These are phyloP conservation scores for Podarcis cretensis DNA, from an alignment of 2,113 vertebrate genomes.

Conservation along the genomic window DNA sequence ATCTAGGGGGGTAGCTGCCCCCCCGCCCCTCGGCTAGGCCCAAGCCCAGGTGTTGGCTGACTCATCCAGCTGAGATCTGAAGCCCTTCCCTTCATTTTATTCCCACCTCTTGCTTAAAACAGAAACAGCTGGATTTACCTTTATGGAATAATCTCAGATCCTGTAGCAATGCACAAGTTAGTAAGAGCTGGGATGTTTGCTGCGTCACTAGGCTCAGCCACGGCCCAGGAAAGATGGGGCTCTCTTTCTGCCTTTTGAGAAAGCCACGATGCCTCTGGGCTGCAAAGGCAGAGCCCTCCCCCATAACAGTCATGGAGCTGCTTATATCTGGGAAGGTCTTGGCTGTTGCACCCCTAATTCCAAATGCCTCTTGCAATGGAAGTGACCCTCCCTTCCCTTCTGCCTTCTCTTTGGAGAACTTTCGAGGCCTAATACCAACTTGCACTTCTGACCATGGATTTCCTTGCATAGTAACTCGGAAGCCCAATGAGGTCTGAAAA, in stretches of 20 bases:
- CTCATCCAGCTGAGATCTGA: not conserved
- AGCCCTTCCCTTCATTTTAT: not conserved
- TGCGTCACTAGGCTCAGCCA: not conserved
- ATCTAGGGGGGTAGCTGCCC: no score
- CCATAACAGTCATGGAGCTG: not conserved
- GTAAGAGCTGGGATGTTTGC: not conserved
- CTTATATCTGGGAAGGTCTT: not conserved
- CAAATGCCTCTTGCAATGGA: not conserved
- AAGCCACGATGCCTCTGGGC: not conserved
- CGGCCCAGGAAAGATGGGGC: no score
- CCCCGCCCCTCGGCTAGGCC: no score
- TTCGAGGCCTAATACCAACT: not conserved
- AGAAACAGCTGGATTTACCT: not conserved
- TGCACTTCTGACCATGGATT: not conserved
- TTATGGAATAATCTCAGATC: not conserved
- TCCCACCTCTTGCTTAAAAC: not conserved
- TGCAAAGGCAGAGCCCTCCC: not conserved
- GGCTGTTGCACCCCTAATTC: not conserved
- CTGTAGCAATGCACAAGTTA: not conserved
- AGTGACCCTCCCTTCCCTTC: not conserved
- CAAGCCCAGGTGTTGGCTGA: not conserved
- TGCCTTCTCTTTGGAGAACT: not conserved
- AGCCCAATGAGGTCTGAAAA: not conserved
- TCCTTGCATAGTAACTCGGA: not conserved
- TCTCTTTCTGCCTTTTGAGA: not conserved